phyloP scores from a whole-genome alignment of 2,888 invertebrate genomes.

The Sarcophaga caerulescens region DNA sequence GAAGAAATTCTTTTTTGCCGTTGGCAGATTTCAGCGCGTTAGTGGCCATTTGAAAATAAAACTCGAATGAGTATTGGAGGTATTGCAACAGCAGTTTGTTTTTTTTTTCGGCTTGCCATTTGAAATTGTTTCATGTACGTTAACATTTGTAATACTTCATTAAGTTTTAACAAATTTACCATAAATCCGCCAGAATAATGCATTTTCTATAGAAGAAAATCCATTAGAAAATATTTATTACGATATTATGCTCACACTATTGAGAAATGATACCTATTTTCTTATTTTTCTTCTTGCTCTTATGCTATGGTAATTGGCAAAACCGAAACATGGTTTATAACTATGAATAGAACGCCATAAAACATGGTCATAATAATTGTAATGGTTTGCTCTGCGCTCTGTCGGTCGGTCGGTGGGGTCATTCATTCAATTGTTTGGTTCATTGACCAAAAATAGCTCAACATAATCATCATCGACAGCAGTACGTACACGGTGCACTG shows the following conservation, averaged over 20 bases:
- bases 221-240: slow-evolving; percentile 12
- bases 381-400: not conserved
- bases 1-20: not conserved
- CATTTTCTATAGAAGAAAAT: slow-evolving; percentile 4
- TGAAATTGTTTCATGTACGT: slow-evolving; percentile 37
- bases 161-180: slow-evolving; percentile 42
- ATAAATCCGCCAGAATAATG: slow-evolving; percentile 25
- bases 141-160: slow-evolving; percentile 45
- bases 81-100: not conserved
- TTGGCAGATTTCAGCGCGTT: too few species aligned
- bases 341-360: slow-evolving; percentile 20
- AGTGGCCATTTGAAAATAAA: too few species aligned
- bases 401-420: not conserved
- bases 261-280: not conserved
- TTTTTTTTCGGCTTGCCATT: not conserved
- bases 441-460: slow-evolving; percentile 67
- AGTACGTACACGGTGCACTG: not conserved
- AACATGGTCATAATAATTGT: slow-evolving; percentile 46
- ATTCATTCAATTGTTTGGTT: slow-evolving; percentile 43
- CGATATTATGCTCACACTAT: not conserved
- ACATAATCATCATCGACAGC: not conserved
- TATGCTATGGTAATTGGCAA: not conserved
- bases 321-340: not conserved
- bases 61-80: too few species aligned
- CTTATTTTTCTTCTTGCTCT: not conserved